Evolutionary conservation across 2,113 vertebrate species (phyloP).

Genomic region (Maccullochella peelii): DNA sequence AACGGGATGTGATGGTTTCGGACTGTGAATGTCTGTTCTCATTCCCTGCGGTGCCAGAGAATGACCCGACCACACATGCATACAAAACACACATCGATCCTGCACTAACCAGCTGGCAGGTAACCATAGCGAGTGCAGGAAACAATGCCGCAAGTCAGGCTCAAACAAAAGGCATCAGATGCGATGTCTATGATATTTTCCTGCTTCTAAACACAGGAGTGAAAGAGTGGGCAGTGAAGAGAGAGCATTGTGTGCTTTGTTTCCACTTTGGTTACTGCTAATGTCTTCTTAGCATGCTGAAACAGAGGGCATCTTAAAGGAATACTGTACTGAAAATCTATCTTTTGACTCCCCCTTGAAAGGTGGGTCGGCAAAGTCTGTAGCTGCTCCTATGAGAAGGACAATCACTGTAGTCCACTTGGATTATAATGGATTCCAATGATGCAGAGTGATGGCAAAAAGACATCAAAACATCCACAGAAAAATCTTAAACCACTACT

Average conservation of each 20-base stretch:
- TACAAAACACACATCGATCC: conserved; percentile 55
- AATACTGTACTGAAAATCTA: conserved; percentile 46
- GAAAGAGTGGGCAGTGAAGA: conserved; percentile 4
- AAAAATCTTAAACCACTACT: background rate
- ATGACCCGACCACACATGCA: conserved; percentile 56
- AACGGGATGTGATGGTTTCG: conserved; percentile 66
- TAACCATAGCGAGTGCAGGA: conserved; percentile 75
- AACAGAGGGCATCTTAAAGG: conserved; percentile 57
- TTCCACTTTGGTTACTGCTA: conserved; percentile 73
- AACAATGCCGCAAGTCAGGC: conserved; percentile 77
- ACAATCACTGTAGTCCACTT: background rate
- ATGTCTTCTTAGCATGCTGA: conserved; percentile 70
- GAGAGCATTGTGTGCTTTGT: conserved; percentile 74
- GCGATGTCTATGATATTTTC: conserved; percentile 18
- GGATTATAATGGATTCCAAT: background rate
- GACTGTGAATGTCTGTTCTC: conserved; percentile 67
- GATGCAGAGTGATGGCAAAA: background rate
- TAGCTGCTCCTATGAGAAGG: background rate
- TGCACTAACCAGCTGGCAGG: conserved; percentile 75
- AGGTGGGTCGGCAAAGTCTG: background rate
- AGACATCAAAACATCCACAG: background rate
- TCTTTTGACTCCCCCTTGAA: background rate
- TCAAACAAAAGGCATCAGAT: conserved; percentile 44
- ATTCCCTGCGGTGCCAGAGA: conserved; percentile 62
- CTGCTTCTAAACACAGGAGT: conserved; percentile 30